Percentiles rank a stretch among this genome's conserved stretches.
phyloP scores from a whole-genome alignment of 1,140 invertebrate species.

The Nephotettix cincticeps region DNA sequence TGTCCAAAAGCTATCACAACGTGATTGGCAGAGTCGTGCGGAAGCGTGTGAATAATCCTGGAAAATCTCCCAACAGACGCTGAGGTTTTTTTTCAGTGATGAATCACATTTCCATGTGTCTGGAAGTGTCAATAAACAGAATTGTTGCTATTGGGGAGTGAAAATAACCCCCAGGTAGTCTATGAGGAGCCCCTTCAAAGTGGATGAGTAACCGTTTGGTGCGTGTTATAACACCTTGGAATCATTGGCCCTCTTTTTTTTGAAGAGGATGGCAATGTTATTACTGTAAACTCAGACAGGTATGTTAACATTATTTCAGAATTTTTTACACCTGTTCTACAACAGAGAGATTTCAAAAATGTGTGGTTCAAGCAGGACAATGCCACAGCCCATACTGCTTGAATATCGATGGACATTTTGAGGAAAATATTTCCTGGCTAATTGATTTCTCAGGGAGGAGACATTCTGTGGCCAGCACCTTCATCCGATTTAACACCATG shows the following conservation, averaged over 20 bases:
- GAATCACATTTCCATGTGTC: conserved; percentile 23
- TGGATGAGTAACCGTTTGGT: too few relatives aligned
- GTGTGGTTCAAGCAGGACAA: conserved; percentile 39
- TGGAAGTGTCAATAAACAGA: conserved; percentile 2
- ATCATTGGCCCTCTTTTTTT: too few relatives aligned
- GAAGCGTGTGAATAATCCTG: conserved; percentile 2
- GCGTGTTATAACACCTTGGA: too few relatives aligned
- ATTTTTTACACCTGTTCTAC: conserved; percentile 32
- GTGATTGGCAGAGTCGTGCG: conserved; percentile 6
- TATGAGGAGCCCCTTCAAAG: neutral
- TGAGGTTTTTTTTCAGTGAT: conserved; percentile 13
- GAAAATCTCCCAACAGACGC: neutral
- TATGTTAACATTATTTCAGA: conserved; percentile 34
- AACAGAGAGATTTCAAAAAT: conserved; percentile 27
- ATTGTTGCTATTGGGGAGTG: conserved; percentile 17
- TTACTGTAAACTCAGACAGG: conserved; percentile 34
- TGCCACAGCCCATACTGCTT: conserved; percentile 30
- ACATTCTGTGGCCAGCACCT: conserved; percentile 33
- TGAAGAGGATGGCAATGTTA: conserved; percentile 14
- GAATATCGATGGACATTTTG: neutral
- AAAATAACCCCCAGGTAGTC: conserved; percentile 17
- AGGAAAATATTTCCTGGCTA: conserved; percentile 9
- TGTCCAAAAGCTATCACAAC: conserved; percentile 29
- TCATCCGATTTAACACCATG: conserved; percentile 39
- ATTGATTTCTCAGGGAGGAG: conserved; percentile 28